A percentile compares a stretch with the other conserved stretches of the same genome.
Evolutionary conservation across 2,888 invertebrate genomes (phyloP).

Genomic region (Ptycholaimellus sp.): DNA sequence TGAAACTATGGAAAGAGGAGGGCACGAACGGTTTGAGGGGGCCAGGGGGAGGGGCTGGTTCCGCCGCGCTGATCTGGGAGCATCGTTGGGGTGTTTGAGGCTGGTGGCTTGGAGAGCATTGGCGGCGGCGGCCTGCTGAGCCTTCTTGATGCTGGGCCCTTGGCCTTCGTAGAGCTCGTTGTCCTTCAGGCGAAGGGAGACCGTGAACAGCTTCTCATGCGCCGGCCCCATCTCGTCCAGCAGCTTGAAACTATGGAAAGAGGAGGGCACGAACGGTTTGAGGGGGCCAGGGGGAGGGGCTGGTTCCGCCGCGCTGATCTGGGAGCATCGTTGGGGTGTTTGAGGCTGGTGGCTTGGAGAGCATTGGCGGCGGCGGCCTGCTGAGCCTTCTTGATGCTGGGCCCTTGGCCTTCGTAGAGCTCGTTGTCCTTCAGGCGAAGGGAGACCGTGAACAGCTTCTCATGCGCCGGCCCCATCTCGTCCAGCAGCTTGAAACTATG

Average conservation of each 20-base stretch:
- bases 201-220: slow-evolving; percentile 87
- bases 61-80: no score
- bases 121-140: slow-evolving; percentile 80
- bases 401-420: slow-evolving; percentile 47
- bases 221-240: slow-evolving; percentile 89
- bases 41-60: no score
- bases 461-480: slow-evolving; percentile 90
- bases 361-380: slow-evolving; percentile 78
- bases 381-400: slow-evolving; percentile 92
- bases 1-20: no score
- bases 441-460: slow-evolving; percentile 90
- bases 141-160: slow-evolving; percentile 87
- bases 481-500: slow-evolving; percentile 69
- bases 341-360: slow-evolving; percentile 55
- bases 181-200: no score
- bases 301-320: no score
- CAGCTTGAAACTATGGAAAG: no score
- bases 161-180: slow-evolving; percentile 41
- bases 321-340: no score
- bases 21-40: no score
- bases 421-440: no score
- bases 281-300: no score
- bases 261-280: no score
- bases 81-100: no score
- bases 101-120: slow-evolving; percentile 59